phyloP scores from a whole-genome alignment of 2,797 vertebrate genomes.

The Megalops cyprinoides region DNA sequence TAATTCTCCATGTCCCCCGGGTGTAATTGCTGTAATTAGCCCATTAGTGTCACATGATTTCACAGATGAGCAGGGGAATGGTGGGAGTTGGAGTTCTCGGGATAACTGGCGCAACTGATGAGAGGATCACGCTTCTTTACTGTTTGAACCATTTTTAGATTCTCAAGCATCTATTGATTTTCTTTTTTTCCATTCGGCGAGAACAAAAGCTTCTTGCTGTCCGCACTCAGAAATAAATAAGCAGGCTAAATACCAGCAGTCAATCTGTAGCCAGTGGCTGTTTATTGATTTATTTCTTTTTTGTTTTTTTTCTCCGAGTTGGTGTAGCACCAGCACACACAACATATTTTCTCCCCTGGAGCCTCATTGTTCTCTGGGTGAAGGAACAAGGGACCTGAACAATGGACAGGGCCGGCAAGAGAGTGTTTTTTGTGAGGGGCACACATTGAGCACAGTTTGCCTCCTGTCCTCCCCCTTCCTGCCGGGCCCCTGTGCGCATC shows the following conservation, averaged over 20 bases:
- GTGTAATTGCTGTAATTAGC: not conserved
- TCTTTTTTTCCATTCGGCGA: conserved; percentile 33
- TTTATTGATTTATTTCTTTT: conserved; percentile 57
- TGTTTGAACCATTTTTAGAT: conserved; percentile 38
- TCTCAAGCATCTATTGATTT: conserved; percentile 54
- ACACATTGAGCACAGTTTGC: not conserved
- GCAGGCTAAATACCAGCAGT: conserved; percentile 56
- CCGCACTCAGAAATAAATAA: conserved; percentile 53
- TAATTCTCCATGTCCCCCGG: not conserved
- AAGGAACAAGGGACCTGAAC: conserved; percentile 54
- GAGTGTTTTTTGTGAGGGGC: conserved; percentile 40
- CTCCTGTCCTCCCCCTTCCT: not conserved
- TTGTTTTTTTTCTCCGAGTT: not conserved
- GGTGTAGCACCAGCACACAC: not conserved
- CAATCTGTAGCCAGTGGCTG: conserved; percentile 53
- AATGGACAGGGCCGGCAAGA: conserved; percentile 57
- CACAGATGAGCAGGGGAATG: conserved; percentile 2
- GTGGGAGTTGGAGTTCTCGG: not conserved
- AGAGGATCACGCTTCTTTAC: conserved; percentile 35
- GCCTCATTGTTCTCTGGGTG: conserved; percentile 57
- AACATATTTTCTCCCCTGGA: conserved; percentile 60
- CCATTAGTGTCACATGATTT: not conserved
- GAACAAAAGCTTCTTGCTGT: conserved; percentile 54
- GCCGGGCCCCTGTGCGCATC: not conserved
- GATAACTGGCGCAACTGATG: not conserved